Base-by-base conservation (phyloP, 2,113 vertebrate species). In the Reinhardtius hippoglossoides region DNA sequence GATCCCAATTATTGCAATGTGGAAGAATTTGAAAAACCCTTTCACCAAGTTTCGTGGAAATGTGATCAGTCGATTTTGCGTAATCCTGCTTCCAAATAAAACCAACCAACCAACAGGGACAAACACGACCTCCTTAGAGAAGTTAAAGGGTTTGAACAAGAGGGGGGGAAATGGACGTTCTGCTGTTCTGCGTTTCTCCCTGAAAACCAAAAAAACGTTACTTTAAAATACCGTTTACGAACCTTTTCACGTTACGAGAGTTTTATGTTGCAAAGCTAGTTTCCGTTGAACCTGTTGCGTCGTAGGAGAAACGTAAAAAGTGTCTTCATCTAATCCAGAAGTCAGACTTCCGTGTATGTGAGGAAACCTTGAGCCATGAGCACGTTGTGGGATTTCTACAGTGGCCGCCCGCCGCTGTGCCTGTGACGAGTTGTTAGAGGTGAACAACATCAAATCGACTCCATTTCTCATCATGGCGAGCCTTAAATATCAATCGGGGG, bases 401-500 rank as follows among this genome's bases (percentile, higher is more conserved):
- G 81, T 20, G 78, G 21, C 81, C n/a, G 12, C 69, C 81, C 21
- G 12, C 69, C 7, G 13, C 70, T 66, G 69, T 81, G 69, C 40
- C 78, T 72, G 75, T 61, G 81, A 48, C 65, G 87, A 69, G 60
- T 9, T 67, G 80, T 24, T 65, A 44, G 80, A 84, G 75, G 86
- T 74, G 73, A 82, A 80, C 46, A 52, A 74, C 78, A 78, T 80
- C 74, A 1, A 52, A 84, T 74, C 58, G 13, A 78, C 77, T 75
- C 75, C 66, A 72, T 60, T 85, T 79, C 69, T 89, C 86, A 88
- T 85, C 76, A 81, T 83, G 85, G 92, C 90, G 85, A 95, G 94
- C 94, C 94, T 95, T 95, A 95, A 95, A 92, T 91, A 86, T 87
- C 84, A 86, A 81, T 50, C 16, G 67, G 80, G 68, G 75, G 75